A percentile compares a stretch with the other conserved stretches of the same genome.
phyloP scores from a whole-genome alignment of 35 echinoderm and acorn worm genomes.

The Apostichopus parvimensis region DNA sequence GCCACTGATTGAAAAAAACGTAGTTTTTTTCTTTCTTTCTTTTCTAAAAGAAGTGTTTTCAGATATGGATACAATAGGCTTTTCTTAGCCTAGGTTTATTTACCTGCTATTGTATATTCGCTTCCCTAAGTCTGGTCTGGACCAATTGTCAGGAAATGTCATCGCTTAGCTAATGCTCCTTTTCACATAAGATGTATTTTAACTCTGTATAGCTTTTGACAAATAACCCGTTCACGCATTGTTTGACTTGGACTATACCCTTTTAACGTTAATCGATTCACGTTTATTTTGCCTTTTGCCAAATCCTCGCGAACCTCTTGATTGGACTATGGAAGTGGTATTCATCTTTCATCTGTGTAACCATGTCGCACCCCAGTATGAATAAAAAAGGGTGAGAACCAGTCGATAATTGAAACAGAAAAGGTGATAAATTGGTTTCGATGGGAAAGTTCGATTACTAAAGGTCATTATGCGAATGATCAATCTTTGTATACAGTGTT shows the following conservation, averaged over 20 bases:
- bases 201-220: neutral
- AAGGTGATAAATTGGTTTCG: neutral
- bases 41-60: too few species aligned
- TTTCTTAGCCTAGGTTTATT: neutral
- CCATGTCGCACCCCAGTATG: neutral
- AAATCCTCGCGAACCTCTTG: neutral
- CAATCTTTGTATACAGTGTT: neutral
- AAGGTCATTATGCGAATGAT: neutral
- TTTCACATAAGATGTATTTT: neutral
- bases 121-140: neutral
- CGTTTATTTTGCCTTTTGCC: neutral
- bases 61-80: too few species aligned
- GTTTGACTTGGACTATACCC: neutral
- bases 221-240: neutral
- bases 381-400: neutral
- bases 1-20: too few species aligned
- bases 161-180: neutral
- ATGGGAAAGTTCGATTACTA: neutral
- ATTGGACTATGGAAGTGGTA: neutral
- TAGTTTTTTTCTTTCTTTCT: too few species aligned
- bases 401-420: slow-evolving; percentile 4
- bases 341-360: neutral
- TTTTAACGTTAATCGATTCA: neutral
- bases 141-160: neutral
- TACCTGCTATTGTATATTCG: neutral